A percentile compares a stretch with the other conserved stretches of the same genome.
phyloP scores from a whole-genome alignment of 2,113 vertebrate species.

The Pseudopodoces humilis region DNA sequence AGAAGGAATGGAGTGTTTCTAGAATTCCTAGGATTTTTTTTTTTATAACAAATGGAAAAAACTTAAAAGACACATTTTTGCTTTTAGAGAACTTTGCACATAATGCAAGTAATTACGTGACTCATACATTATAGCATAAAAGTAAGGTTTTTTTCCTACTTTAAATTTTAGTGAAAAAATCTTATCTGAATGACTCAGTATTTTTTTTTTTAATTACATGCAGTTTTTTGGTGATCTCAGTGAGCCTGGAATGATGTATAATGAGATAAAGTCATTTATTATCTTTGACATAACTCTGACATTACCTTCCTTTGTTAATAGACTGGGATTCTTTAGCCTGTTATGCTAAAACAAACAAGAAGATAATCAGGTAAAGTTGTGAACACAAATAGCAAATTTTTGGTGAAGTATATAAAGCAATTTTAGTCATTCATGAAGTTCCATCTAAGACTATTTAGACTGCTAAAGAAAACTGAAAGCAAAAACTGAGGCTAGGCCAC shows the following conservation, averaged over 20 bases:
- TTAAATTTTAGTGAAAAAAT: neutral
- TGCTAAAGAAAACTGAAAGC: neutral
- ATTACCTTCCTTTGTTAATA: neutral
- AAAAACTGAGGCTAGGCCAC: neutral
- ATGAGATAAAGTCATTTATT: neutral
- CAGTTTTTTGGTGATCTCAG: neutral
- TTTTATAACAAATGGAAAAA: neutral
- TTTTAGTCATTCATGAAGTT: neutral
- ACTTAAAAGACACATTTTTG: neutral
- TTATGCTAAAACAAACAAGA: neutral
- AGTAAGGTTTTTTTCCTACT: neutral
- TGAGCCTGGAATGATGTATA: neutral
- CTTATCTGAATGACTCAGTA: neutral
- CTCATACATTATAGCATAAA: neutral
- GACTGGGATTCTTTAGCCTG: neutral
- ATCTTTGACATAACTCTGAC: neutral
- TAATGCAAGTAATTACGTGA: neutral
- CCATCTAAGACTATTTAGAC: neutral
- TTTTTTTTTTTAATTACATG: neutral
- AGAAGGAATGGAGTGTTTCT: neutral
- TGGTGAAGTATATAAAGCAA: neutral
- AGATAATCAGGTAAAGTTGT: neutral
- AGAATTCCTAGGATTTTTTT: neutral
- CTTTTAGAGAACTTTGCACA: neutral
- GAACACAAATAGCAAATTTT: neutral